phyloP scores from a whole-genome alignment of 2,888 invertebrate genomes.

The Zaprionus bogoriensis region DNA sequence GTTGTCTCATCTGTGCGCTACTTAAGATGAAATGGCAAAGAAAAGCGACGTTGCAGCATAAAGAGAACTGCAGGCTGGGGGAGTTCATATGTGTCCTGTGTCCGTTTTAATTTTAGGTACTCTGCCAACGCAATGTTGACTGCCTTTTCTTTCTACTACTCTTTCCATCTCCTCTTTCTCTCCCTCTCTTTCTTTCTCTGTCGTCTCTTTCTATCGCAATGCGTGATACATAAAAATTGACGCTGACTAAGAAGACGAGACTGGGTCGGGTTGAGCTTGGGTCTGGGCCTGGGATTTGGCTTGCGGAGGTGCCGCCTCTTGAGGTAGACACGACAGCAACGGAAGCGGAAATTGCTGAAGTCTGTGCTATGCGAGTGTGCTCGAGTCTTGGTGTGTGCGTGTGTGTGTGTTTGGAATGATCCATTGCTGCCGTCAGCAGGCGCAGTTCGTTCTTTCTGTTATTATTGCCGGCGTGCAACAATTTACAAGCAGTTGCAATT shows the following conservation, averaged over 20 bases:
- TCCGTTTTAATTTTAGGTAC: slow-evolving; percentile 70
- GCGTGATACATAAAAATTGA: slow-evolving; percentile 49
- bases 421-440: slow-evolving; percentile 56
- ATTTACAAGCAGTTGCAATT: slow-evolving; percentile 81
- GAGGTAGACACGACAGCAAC: slow-evolving; percentile 60
- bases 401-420: slow-evolving; percentile 58
- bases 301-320: slow-evolving; percentile 41
- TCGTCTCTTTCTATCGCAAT: slow-evolving; percentile 16
- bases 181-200: background rate
- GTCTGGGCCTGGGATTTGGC: slow-evolving; percentile 14
- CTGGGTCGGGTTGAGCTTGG: slow-evolving; percentile 1
- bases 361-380: slow-evolving; percentile 47
- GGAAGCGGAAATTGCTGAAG: slow-evolving; percentile 78
- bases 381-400: background rate
- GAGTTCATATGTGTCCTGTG: slow-evolving; percentile 40
- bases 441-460: slow-evolving; percentile 41
- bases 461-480: slow-evolving; percentile 44
- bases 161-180: background rate
- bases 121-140: slow-evolving; percentile 63
- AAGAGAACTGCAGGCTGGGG: background rate
- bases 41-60: slow-evolving; percentile 62
- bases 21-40: slow-evolving; percentile 77
- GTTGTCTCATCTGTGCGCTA: slow-evolving; percentile 67
- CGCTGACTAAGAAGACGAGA: slow-evolving; percentile 37
- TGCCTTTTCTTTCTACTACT: slow-evolving; percentile 64